A percentile compares a stretch with the other conserved stretches of the same genome.
Conservation (phyloP, 2,113 vertebrate species). For the Lonchura striata region DNA sequence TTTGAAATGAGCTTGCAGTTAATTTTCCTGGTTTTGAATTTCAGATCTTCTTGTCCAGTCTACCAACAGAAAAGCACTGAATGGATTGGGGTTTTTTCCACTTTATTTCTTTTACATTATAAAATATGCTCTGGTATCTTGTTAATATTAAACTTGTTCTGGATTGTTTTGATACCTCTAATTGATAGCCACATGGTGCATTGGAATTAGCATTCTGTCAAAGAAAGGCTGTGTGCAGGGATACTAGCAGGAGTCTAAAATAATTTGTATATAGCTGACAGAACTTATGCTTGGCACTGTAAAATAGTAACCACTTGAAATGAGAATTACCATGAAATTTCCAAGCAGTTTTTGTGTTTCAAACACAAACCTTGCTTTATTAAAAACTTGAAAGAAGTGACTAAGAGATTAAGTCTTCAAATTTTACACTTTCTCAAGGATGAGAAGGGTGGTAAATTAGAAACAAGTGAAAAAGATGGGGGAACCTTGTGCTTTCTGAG, state of each 20-base stretch:
- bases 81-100: not conserved
- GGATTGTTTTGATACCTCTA: not conserved
- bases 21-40: not conserved
- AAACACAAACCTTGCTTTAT: not conserved
- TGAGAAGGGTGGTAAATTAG: not conserved
- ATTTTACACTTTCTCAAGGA: not conserved
- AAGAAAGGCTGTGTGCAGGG: not conserved
- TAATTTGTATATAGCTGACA: not conserved
- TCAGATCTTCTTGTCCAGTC: not conserved
- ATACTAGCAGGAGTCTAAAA: not conserved
- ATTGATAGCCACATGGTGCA: not conserved
- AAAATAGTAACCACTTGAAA: not conserved
- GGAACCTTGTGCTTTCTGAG: not conserved
- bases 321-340: not conserved
- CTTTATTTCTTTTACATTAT: not conserved
- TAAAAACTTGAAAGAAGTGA: not conserved
- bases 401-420: not conserved
- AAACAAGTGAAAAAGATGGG: not conserved
- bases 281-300: not conserved
- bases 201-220: not conserved
- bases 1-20: not conserved
- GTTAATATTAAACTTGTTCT: not conserved
- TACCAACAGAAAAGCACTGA: not conserved
- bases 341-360: not conserved
- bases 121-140: not conserved